Conservation (phyloP, 2,797 vertebrate species). For the Malurus splendens region DNA sequence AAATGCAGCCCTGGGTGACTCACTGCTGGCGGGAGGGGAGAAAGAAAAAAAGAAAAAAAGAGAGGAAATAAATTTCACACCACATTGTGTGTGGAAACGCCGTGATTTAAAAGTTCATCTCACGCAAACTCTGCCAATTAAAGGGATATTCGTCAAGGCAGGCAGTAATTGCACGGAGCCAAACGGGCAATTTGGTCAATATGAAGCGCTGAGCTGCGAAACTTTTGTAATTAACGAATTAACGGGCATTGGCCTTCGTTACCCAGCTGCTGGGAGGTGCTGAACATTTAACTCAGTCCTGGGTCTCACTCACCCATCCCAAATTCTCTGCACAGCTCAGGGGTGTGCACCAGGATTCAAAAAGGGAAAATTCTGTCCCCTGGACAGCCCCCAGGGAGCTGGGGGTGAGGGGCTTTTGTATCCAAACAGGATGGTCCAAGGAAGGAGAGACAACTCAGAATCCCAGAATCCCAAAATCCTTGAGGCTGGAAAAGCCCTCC, state of each 20-base stretch:
- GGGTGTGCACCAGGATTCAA: neutral
- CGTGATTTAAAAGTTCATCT: constrained; percentile 54
- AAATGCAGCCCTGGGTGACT: constrained; percentile 26
- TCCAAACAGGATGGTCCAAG: neutral
- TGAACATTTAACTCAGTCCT: fast-evolving
- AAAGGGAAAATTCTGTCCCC: neutral
- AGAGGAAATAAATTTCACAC: constrained; percentile 56
- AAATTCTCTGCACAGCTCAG: fast-evolving
- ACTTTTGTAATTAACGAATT: constrained; percentile 52
- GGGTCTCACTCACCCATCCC: neutral
- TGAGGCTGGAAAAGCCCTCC: neutral
- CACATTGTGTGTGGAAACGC: constrained; percentile 49
- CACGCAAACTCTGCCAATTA: constrained; percentile 51
- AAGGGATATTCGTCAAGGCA: constrained; percentile 50
- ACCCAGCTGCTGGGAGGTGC: neutral
- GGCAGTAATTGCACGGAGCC: constrained; percentile 42
- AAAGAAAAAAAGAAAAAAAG: neutral
- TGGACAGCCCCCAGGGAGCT: neutral
- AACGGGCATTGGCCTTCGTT: neutral
- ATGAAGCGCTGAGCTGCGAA: constrained; percentile 40
- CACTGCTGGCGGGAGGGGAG: neutral
- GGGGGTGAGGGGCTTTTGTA: neutral
- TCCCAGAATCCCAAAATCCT: fast-evolving
- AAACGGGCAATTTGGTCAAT: constrained; percentile 47
- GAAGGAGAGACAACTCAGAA: neutral